phyloP scores from a whole-genome alignment of 2,113 vertebrate species.

The Lophius piscatorius region DNA sequence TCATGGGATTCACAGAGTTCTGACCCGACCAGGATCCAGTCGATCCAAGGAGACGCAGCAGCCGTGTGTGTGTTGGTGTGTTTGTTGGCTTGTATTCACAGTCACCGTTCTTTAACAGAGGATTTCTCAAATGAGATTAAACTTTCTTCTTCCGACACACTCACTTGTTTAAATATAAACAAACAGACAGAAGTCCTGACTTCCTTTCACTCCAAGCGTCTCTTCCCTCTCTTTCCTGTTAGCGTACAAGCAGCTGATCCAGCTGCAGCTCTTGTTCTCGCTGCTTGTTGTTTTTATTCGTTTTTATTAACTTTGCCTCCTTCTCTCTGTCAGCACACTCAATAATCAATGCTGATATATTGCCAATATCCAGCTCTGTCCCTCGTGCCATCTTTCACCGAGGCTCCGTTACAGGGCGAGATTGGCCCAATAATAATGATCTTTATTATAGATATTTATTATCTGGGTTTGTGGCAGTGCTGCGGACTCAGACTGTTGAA shows the following conservation, averaged over 20 bases:
- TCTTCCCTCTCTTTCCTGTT: slow-evolving; percentile 43
- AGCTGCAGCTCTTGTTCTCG: slow-evolving; percentile 81
- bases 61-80: slow-evolving; percentile 5
- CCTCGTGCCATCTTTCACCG: slow-evolving; percentile 81
- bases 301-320: slow-evolving; percentile 86
- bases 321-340: slow-evolving; percentile 81
- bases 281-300: slow-evolving; percentile 82
- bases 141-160: slow-evolving; percentile 24
- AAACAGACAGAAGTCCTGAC: slow-evolving; percentile 26
- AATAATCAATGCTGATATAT: slow-evolving; percentile 88
- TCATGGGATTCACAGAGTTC: slow-evolving; percentile 59
- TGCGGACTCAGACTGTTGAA: slow-evolving; percentile 54
- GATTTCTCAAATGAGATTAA: slow-evolving; percentile 54
- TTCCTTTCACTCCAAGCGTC: slow-evolving; percentile 30
- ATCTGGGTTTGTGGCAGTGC: slow-evolving; percentile 76
- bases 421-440: slow-evolving; percentile 85
- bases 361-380: slow-evolving; percentile 83
- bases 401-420: slow-evolving; percentile 78
- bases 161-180: slow-evolving; percentile 10
- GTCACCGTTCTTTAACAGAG: not conserved
- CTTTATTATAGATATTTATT: slow-evolving; percentile 87
- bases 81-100: slow-evolving; percentile 18
- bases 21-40: slow-evolving; percentile 64
- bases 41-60: slow-evolving; percentile 57
- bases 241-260: slow-evolving; percentile 75